Evolutionary conservation across 2,888 invertebrate genomes (phyloP).

Genomic region (Perizoma flavofasciatum): DNA sequence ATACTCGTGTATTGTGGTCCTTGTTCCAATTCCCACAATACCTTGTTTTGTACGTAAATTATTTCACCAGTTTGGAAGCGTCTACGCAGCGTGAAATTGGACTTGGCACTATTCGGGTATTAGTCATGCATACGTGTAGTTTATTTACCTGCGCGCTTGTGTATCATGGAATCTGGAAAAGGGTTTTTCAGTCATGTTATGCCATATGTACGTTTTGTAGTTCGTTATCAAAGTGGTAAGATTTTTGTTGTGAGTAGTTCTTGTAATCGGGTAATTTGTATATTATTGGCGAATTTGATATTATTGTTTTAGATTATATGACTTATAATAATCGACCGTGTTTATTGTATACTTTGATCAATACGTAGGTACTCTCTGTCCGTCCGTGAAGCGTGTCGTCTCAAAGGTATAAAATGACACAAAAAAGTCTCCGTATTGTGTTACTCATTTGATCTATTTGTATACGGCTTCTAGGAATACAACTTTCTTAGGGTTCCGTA

Average conservation of each 20-base stretch:
- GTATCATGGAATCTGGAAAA: conserved; percentile 20
- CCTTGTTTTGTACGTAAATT: conserved; percentile 20
- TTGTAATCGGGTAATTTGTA: no score
- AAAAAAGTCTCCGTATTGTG: conserved; percentile 41
- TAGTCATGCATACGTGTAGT: conserved; percentile 46
- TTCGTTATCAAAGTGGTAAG: no score
- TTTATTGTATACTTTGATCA: neutral
- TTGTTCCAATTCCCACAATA: conserved; percentile 16
- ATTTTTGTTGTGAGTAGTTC: no score
- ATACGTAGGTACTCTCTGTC: conserved; percentile 24
- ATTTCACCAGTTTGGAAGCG: conserved; percentile 24
- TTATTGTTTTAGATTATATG: no score
- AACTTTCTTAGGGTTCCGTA: neutral
- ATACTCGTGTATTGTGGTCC: neutral
- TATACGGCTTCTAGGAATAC: conserved; percentile 14
- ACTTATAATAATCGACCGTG: neutral
- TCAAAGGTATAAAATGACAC: conserved; percentile 47
- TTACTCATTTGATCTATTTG: conserved; percentile 31
- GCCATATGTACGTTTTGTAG: no score
- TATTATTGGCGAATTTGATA: no score
- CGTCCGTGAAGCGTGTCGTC: conserved; percentile 53
- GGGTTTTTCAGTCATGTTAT: neutral
- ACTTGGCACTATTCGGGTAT: conserved; percentile 51
- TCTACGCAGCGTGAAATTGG: conserved; percentile 46
- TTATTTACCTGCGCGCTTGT: conserved; percentile 32